Base-by-base conservation (phyloP, 2,888 invertebrate species). In the Chalcosyrphus nemorum region DNA sequence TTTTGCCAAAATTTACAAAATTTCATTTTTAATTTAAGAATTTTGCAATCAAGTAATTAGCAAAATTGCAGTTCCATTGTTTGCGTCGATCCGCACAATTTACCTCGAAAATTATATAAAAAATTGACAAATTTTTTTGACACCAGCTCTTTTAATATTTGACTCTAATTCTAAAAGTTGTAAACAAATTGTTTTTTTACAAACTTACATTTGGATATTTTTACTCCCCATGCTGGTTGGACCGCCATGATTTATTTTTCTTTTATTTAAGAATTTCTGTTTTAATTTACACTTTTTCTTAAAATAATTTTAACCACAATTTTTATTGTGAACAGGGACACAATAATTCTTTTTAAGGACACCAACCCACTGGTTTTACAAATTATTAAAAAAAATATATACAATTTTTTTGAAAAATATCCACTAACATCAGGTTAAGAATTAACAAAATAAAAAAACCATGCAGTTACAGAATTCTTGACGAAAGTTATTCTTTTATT, bases 171-270 rank as follows among this genome's bases (percentile, higher is more conserved):
- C 7, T 1, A 35, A 35, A n/a, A 2, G 13, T 38, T 38, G 38
- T 38, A 13, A 52, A 27, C 27, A 52, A 52, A 27, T 27, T 47
- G 11, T 4, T 11, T 2, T 7, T 27, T 50, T 68, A 24, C 4
- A 29, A 87, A 91, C 91, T 90, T 90, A 90, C 90, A 90, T 87
- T 87, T 88, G 66, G 90, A 90, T 52, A 90, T 80, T 87, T 59
- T 88, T 84, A 90, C 82, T 86, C 90, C 90, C 90, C 90, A 90
- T 88, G 88, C 88, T 68, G 90, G 90, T 86, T 90, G 90, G 86
- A 88, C 89, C 86, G 89, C 88, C 90, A 91, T 90, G 87, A 86
- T 87, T 66, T 54, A 24, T 59, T 63, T 32, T 87, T 88, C 29
- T 77, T 82, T 81, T 88, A 24, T 9, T 43, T 56, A 27, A 57